phyloP scores from a whole-genome alignment of 2,797 vertebrate species.

The Amphiprion clarkii region DNA sequence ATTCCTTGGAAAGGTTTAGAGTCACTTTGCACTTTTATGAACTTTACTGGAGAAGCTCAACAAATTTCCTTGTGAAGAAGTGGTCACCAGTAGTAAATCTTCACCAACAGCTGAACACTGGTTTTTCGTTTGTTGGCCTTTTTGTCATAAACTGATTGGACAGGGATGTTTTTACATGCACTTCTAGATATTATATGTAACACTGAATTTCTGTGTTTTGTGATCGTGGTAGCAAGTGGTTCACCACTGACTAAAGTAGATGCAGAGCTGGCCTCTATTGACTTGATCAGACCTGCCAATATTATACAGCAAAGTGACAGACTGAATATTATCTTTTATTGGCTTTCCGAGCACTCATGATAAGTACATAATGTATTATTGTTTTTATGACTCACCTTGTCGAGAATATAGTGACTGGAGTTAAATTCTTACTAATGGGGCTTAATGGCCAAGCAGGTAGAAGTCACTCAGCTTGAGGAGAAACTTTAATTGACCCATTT shows the following conservation, averaged over 20 bases:
- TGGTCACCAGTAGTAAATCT: slow-evolving; percentile 28
- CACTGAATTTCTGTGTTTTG: too few relatives aligned
- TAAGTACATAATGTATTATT: background rate
- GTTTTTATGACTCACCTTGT: background rate
- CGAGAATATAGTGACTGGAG: too few relatives aligned
- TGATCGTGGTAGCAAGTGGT: too few relatives aligned
- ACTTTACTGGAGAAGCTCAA: slow-evolving; percentile 16
- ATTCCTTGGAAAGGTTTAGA: slow-evolving; percentile 33
- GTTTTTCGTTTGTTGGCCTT: slow-evolving; percentile 6
- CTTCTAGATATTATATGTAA: too few relatives aligned
- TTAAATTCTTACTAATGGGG: too few relatives aligned
- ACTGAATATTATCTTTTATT: background rate
- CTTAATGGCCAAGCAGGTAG: too few relatives aligned
- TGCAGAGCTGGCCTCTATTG: background rate
- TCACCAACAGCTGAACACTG: background rate
- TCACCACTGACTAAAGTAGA: background rate
- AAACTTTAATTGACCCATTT: background rate
- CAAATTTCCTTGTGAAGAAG: slow-evolving; percentile 38
- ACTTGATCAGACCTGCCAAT: background rate
- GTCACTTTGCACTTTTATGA: slow-evolving; percentile 53
- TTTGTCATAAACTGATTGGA: background rate
- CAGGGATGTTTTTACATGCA: background rate
- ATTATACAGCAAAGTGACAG: background rate
- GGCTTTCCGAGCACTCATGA: background rate
- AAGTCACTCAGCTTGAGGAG: background rate